phyloP scores from a whole-genome alignment of 2,888 invertebrate species.

The Dicranocentrus wangi region DNA sequence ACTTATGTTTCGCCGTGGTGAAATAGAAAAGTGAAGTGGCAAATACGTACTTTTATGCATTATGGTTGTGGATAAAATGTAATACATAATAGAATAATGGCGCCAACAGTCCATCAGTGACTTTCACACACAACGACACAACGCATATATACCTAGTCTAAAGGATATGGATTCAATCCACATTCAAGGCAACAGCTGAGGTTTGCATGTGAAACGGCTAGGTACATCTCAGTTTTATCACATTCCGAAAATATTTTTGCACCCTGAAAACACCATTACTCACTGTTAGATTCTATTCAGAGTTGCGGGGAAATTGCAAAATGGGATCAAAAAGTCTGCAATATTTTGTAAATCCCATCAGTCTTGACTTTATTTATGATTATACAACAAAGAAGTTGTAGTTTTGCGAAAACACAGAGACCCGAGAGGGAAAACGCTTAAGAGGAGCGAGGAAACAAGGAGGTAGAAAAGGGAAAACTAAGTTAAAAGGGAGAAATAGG shows the following conservation, averaged over 20 bases:
- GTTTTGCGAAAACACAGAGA: background rate
- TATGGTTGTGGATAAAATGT: background rate
- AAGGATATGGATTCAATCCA: too few relatives aligned
- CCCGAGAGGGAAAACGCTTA: background rate
- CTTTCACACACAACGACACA: slow-evolving; percentile 4
- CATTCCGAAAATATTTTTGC: slow-evolving; percentile 30
- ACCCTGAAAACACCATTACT: slow-evolving; percentile 31
- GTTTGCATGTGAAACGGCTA: background rate
- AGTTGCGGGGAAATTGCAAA: slow-evolving; percentile 46
- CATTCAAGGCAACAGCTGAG: slow-evolving; percentile 22
- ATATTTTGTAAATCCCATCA: slow-evolving; percentile 62
- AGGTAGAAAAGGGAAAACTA: background rate
- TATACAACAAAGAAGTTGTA: slow-evolving; percentile 44
- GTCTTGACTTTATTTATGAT: slow-evolving; percentile 60
- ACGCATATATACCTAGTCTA: too few relatives aligned
- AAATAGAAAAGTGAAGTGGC: too few relatives aligned
- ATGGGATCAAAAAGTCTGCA: slow-evolving; percentile 60
- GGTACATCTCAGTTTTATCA: background rate
- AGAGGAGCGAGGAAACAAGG: background rate
- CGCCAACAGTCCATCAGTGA: slow-evolving; percentile 26
- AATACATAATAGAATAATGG: background rate
- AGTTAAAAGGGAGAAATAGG: slow-evolving; percentile 34
- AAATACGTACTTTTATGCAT: too few relatives aligned
- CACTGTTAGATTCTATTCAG: slow-evolving; percentile 38
- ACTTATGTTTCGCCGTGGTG: background rate